These are phyloP conservation scores for Aphaenogaster ashmeadi DNA, from an alignment of 1,140 invertebrate species.

Conservation along the genomic window DNA sequence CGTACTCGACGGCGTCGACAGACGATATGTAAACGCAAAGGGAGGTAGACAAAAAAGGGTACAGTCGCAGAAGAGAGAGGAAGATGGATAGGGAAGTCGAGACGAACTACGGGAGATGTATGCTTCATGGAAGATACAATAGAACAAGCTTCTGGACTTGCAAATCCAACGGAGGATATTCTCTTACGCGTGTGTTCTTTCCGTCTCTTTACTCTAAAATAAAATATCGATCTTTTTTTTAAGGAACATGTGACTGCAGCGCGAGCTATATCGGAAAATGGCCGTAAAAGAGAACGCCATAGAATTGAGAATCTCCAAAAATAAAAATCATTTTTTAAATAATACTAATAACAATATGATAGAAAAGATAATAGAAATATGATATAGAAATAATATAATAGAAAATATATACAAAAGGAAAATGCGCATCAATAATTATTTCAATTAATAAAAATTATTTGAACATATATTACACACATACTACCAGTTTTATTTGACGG, in stretches of 20 bases:
- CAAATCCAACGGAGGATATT: conserved; percentile 69
- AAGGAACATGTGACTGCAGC: conserved; percentile 42
- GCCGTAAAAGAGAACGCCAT: not conserved
- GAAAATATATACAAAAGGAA: not conserved
- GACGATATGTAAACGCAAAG: conserved; percentile 62
- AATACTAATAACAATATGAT: not conserved
- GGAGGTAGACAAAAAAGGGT: conserved; percentile 37
- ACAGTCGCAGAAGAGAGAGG: conserved; percentile 29
- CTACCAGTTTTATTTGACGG: not conserved
- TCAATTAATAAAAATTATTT: not conserved
- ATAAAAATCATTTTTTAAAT: not conserved
- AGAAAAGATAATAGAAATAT: no score
- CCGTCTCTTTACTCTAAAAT: conserved; percentile 75
- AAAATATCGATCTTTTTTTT: conserved; percentile 81
- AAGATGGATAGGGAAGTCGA: conserved; percentile 62
- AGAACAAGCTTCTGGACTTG: conserved; percentile 54
- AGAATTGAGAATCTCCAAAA: not conserved
- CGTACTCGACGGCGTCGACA: conserved; percentile 61
- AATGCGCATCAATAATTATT: not conserved
- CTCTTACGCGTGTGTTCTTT: conserved; percentile 69
- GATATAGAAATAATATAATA: not conserved
- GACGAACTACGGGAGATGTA: conserved; percentile 54
- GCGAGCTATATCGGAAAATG: not conserved
- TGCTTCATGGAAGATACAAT: conserved; percentile 51
- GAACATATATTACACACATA: not conserved